phyloP scores from a whole-genome alignment of 1,140 invertebrate species.

The Pseudomyrmex cubaensis region DNA sequence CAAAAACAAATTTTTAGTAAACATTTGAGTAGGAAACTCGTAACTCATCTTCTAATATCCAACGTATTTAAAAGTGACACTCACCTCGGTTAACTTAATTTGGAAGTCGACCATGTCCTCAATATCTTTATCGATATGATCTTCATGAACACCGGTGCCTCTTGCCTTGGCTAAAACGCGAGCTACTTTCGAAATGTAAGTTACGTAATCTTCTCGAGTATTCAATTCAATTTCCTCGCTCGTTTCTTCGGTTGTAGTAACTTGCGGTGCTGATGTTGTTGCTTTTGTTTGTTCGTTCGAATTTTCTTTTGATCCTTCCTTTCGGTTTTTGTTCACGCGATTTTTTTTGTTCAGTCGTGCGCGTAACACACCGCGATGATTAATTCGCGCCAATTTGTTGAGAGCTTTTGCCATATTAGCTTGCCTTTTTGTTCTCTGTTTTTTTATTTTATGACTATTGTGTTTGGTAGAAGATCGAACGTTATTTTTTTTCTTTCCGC shows the following conservation, averaged over 20 bases:
- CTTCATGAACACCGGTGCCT: conserved; percentile 4
- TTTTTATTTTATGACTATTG: neutral
- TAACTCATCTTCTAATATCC: neutral
- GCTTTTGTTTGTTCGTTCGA: neutral
- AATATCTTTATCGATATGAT: conserved; percentile 36
- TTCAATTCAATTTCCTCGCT: neutral
- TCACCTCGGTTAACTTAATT: conserved; percentile 34
- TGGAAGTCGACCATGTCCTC: conserved; percentile 48
- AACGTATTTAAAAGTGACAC: neutral
- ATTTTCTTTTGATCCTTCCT: neutral
- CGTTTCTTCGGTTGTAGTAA: neutral
- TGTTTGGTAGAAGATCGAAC: neutral
- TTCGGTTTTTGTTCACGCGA: neutral
- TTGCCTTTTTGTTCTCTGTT: neutral
- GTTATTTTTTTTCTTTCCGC: neutral
- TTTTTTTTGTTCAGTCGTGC: neutral
- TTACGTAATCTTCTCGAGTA: neutral
- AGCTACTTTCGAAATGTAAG: conserved; percentile 38
- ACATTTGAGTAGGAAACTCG: too few species aligned
- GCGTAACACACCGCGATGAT: neutral
- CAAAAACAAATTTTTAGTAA: neutral
- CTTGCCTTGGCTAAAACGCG: conserved; percentile 21
- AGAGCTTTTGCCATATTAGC: neutral
- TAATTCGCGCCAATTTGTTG: neutral
- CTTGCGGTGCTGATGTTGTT: neutral